phyloP scores from a whole-genome alignment of 2,888 invertebrate species.

The Perithous albicinctus region DNA sequence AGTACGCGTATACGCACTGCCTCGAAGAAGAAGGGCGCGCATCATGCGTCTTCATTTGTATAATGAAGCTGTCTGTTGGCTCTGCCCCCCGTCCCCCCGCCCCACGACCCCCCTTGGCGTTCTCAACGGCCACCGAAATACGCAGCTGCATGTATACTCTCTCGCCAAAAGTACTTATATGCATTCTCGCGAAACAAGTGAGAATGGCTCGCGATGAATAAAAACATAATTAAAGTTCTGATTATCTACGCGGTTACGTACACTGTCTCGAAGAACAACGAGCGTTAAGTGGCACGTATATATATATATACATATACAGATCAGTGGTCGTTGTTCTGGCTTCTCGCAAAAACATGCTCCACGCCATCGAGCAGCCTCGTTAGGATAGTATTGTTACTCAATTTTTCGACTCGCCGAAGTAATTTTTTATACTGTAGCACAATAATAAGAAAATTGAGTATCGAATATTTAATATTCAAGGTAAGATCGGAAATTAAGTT shows the following conservation, averaged over 20 bases:
- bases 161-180: background rate
- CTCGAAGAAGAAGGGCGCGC: constrained; percentile 48
- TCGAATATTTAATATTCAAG: too few relatives aligned
- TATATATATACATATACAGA: background rate
- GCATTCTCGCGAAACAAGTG: constrained; percentile 24
- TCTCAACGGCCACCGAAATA: constrained; percentile 45
- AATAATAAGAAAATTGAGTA: too few relatives aligned
- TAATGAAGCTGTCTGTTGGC: constrained; percentile 64
- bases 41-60: constrained; percentile 65
- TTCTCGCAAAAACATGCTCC: constrained; percentile 36
- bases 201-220: constrained; percentile 50
- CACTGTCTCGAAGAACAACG: constrained; percentile 23
- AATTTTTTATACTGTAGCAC: too few relatives aligned
- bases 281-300: constrained; percentile 42
- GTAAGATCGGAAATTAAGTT: too few relatives aligned
- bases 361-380: constrained; percentile 31
- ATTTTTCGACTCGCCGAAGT: too few relatives aligned
- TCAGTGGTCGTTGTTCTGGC: constrained; percentile 40
- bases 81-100: constrained; percentile 3
- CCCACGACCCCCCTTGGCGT: constrained; percentile 21
- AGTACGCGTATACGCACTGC: background rate
- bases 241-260: constrained; percentile 33
- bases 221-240: constrained; percentile 65
- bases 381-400: constrained; percentile 24
- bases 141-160: constrained; percentile 32